Percentiles rank a stretch among this genome's conserved stretches.
Evolutionary conservation across 2,113 vertebrate species (phyloP).

Genomic region (Gorsachius goisagi): DNA sequence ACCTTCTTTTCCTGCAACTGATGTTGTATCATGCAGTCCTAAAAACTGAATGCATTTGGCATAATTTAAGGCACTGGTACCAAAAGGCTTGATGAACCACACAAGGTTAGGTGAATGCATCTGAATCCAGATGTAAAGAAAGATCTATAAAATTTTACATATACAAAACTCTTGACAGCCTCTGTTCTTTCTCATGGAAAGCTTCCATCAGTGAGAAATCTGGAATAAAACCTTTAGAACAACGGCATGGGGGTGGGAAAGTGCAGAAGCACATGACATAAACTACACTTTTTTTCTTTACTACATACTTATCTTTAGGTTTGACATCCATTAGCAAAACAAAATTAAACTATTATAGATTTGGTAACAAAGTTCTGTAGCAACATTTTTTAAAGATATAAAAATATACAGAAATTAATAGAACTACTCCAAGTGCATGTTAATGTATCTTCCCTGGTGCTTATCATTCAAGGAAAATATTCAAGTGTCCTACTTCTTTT

Average conservation of each 20-base stretch:
- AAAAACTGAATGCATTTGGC: neutral
- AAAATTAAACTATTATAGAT: neutral
- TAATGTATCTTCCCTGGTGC: neutral
- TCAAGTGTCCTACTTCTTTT: neutral
- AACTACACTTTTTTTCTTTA: neutral
- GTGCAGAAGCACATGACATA: neutral
- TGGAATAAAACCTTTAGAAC: neutral
- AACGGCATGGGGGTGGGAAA: accelerated
- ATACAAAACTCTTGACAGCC: neutral
- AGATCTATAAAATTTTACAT: neutral
- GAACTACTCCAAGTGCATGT: neutral
- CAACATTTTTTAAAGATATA: neutral
- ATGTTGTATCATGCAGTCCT: neutral
- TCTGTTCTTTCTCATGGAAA: neutral
- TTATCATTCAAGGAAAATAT: neutral
- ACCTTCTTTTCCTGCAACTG: neutral
- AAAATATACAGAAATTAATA: neutral
- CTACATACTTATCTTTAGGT: neutral
- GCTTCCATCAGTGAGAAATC: neutral
- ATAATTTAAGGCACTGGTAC: neutral
- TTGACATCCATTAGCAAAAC: neutral
- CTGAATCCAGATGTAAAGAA: neutral
- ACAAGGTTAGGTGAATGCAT: neutral
- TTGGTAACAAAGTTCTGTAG: neutral
- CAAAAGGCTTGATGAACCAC: accelerated